Evolutionary conservation across 2,113 vertebrate species (phyloP).

Genomic region (Thomomys bottae): DNA sequence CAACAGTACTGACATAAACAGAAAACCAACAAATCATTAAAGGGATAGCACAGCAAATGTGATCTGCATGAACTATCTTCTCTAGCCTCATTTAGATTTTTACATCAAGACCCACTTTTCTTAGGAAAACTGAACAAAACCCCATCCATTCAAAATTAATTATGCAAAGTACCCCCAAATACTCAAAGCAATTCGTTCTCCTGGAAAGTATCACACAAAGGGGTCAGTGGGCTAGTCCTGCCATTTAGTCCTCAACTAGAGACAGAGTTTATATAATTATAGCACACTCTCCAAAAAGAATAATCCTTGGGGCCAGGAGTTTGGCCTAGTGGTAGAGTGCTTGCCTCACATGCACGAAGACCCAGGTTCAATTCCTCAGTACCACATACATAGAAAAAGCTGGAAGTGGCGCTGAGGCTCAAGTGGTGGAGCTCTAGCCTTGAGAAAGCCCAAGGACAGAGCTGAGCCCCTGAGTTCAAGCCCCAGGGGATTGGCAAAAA

Average conservation of each 20-base stretch:
- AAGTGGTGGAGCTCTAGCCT: too few relatives aligned
- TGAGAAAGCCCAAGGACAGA: too few relatives aligned
- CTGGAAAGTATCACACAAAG: not conserved
- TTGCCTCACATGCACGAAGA: too few relatives aligned
- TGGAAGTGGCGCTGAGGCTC: too few relatives aligned
- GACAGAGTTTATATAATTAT: not conserved
- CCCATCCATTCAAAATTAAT: not conserved
- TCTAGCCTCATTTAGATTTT: constrained; percentile 27
- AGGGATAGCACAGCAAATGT: constrained; percentile 23
- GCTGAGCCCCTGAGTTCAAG: too few relatives aligned
- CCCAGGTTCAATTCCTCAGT: too few relatives aligned
- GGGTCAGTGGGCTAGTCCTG: not conserved
- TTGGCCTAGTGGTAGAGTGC: too few relatives aligned
- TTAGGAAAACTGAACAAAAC: constrained; percentile 48
- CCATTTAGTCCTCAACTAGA: not conserved
- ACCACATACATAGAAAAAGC: too few relatives aligned
- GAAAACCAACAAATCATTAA: constrained; percentile 43
- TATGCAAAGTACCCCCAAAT: not conserved
- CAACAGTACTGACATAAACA: constrained; percentile 32
- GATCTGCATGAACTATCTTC: constrained; percentile 37
- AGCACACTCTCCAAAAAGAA: not conserved
- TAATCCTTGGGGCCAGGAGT: too few relatives aligned
- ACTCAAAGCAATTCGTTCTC: constrained; percentile 36
- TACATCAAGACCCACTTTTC: not conserved
- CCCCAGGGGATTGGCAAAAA: too few relatives aligned